A percentile compares a stretch with the other conserved stretches of the same genome.
These are phyloP conservation scores for Diarsia rubi DNA, from an alignment of 2,888 invertebrate genomes.

Conservation along the genomic window DNA sequence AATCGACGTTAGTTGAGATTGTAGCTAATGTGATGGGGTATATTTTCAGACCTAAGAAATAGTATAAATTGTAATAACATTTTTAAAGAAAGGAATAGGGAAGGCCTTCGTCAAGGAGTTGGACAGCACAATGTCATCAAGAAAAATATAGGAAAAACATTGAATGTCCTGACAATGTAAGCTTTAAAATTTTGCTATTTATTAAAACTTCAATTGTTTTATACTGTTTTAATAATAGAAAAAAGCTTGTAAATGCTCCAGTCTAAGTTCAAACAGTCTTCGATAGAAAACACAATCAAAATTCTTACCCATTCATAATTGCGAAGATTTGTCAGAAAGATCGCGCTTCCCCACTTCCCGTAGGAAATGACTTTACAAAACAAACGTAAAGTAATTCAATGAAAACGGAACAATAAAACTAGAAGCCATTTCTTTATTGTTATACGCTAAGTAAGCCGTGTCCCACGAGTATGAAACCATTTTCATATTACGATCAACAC, in stretches of 20 bases:
- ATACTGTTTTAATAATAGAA: no score
- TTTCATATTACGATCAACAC: constrained; percentile 18
- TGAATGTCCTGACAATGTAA: not conserved
- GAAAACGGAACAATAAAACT: constrained; percentile 70
- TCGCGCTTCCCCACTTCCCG: constrained; percentile 64
- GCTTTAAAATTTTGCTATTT: not conserved
- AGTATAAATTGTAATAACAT: not conserved
- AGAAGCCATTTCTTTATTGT: constrained; percentile 71
- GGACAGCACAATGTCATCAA: not conserved
- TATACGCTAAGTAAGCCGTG: constrained; percentile 68
- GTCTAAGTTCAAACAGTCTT: not conserved
- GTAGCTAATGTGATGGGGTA: not conserved
- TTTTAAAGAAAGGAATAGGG: not conserved
- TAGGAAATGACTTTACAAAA: constrained; percentile 71
- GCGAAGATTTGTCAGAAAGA: constrained; percentile 33
- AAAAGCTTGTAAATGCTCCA: not conserved
- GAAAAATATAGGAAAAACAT: not conserved
- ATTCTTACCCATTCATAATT: constrained; percentile 26
- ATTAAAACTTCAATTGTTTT: not conserved
- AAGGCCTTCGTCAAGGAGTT: not conserved
- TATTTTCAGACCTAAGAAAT: not conserved
- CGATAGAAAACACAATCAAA: constrained; percentile 7
- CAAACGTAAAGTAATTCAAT: constrained; percentile 70
- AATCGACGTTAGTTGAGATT: not conserved
- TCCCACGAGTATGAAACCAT: constrained; percentile 62